Evolutionary conservation across 2,888 invertebrate genomes (phyloP), one percentile per base, ranked within the genome.

Genomic region (Mythimna ferrago): DNA sequence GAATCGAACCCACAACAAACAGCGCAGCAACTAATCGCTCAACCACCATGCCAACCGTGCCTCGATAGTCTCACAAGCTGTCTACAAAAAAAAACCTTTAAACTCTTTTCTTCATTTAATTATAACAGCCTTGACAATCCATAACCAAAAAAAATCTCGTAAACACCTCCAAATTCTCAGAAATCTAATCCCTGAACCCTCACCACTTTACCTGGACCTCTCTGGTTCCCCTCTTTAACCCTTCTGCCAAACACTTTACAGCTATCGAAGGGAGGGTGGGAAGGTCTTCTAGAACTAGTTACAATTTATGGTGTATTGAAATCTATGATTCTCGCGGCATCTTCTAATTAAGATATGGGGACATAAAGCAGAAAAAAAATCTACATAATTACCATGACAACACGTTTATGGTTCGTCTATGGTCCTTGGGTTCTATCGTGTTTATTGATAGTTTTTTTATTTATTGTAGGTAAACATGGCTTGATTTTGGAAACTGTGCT

Each of bases 361-460:
- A 85, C 84, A 73, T 74, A 57, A 79, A 66, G n/a, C 56, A 41
- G 67, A 63, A 76, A 78, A 78, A 80, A 81, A 76, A 73, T 5
- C 61, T 19, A 16, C 80, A 83, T 88, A 86, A 87, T 87, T 85
- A 83, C 81, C 82, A 87, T 87, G 90, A 89, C 88, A 89, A 87
- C 86, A 81, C 38, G 48, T 89, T 88, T 88, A 89, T 85, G 76
- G 78, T 74, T 10, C 64, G 80, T 64, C 67, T 70, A 65, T 71
- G 71, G 73, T 64, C 68, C 70, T 70, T 72, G 56, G 71, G 70
- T 78, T 83, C 73, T 75, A 75, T 65, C 65, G 63, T 53, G 74
- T 71, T 81, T 68, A 75, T 80, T 62, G 79, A 53, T 63, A 38
- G 62, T 44, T 78, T 76, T 71, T 78, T 75, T 79, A 80, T 81